Evolutionary conservation across 2,113 vertebrate genomes (phyloP).

Genomic region (Diadophis punctatus): DNA sequence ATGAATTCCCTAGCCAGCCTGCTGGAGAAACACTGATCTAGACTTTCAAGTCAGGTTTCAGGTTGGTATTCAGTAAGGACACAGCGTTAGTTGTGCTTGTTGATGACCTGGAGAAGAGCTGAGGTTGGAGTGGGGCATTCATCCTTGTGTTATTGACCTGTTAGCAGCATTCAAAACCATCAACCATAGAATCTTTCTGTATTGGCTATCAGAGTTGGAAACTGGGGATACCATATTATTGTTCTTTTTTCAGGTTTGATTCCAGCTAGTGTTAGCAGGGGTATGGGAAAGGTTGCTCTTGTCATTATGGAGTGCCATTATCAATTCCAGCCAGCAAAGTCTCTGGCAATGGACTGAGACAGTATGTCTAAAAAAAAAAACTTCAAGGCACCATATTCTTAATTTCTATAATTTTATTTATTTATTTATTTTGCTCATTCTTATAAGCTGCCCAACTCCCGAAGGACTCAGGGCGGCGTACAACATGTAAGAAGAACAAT

Average conservation of each 20-base stretch:
- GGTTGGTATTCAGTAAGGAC: neutral
- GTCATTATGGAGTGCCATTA: neutral
- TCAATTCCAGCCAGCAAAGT: neutral
- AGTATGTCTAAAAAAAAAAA: neutral
- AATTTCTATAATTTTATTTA: neutral
- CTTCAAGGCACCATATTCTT: neutral
- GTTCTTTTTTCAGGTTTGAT: neutral
- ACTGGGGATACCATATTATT: neutral
- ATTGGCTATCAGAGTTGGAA: neutral
- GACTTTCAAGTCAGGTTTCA: neutral
- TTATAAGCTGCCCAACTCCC: too few species aligned
- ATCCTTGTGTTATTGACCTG: neutral
- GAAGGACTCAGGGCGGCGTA: too few species aligned
- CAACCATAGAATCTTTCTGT: neutral
- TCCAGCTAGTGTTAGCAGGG: neutral
- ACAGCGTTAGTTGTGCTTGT: neutral
- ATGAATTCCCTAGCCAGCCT: neutral
- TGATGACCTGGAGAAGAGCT: neutral
- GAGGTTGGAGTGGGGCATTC: neutral
- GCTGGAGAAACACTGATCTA: neutral
- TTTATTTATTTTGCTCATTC: too few species aligned
- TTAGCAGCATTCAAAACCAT: neutral
- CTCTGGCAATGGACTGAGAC: neutral
- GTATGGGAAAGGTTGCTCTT: neutral
- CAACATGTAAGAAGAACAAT: too few species aligned